Percentiles rank a stretch among this genome's conserved stretches.
These are phyloP conservation scores for Panthera tigris DNA, from an alignment of 2,113 vertebrate genomes.

Conservation along the genomic window DNA sequence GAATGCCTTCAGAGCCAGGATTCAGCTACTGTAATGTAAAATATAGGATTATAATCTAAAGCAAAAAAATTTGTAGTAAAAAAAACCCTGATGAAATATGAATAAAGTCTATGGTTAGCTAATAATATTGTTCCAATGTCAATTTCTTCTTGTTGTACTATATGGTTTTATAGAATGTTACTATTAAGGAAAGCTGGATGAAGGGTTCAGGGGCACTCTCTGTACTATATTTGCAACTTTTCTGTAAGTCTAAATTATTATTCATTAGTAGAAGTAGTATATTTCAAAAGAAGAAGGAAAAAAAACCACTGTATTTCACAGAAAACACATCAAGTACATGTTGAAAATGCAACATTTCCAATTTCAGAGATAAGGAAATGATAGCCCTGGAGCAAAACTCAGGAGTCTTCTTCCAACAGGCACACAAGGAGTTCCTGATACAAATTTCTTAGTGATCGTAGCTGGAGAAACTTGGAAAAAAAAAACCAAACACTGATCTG, in stretches of 20 bases:
- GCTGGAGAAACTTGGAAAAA: background rate
- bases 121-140: background rate
- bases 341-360: background rate
- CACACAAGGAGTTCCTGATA: background rate
- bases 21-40: background rate
- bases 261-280: background rate
- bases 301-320: background rate
- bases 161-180: background rate
- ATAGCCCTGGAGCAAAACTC: background rate
- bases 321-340: background rate
- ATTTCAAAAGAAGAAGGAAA: background rate
- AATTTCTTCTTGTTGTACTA: background rate
- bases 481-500: background rate
- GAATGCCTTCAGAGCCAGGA: background rate
- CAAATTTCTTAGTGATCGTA: background rate
- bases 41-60: rapidly evolving
- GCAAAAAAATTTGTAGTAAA: background rate
- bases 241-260: background rate
- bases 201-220: background rate
- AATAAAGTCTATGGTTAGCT: background rate
- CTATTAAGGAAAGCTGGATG: background rate
- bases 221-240: background rate
- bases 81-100: background rate
- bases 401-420: background rate
- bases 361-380: background rate